Percentiles rank a stretch among this genome's conserved stretches.
Evolutionary conservation across 2,888 invertebrate genomes (phyloP).

Genomic region (Coleophora deauratella): DNA sequence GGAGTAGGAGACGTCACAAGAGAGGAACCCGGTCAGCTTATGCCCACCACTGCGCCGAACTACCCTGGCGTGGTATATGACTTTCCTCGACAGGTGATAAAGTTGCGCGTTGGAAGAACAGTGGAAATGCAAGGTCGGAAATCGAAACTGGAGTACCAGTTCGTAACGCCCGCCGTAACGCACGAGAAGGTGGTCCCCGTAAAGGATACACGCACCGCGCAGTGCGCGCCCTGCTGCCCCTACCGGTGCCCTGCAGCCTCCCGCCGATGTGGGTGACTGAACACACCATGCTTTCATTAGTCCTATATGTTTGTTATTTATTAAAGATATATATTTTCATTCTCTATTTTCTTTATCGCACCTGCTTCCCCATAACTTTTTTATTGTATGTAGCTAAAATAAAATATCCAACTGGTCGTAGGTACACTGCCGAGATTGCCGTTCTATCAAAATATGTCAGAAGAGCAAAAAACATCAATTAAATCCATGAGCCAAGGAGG

Average conservation of each 20-base stretch:
- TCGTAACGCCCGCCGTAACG: conserved; percentile 46
- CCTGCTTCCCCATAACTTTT: not conserved
- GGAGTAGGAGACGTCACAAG: conserved; percentile 55
- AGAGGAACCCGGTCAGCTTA: conserved; percentile 51
- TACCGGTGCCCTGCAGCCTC: conserved; percentile 19
- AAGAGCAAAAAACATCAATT: conserved; percentile 31
- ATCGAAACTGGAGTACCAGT: conserved; percentile 58
- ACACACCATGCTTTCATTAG: conserved; percentile 15
- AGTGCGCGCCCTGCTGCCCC: conserved; percentile 39
- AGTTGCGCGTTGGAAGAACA: conserved; percentile 49
- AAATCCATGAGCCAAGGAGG: conserved; percentile 11
- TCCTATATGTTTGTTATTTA: not conserved
- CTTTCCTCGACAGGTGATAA: conserved; percentile 52
- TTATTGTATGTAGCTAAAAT: conserved; percentile 22
- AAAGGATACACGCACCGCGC: conserved; percentile 49
- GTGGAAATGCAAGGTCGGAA: conserved; percentile 57
- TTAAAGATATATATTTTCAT: not conserved
- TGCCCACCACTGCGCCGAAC: conserved; percentile 30
- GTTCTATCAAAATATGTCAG: conserved; percentile 37
- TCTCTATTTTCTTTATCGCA: not conserved
- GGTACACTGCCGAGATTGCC: conserved; percentile 47
- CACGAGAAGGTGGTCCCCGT: conserved; percentile 40
- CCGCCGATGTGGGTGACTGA: not conserved
- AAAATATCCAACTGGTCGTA: conserved; percentile 47
- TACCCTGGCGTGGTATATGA: conserved; percentile 56